Percentiles rank a stretch among this genome's conserved stretches.
phyloP scores from a whole-genome alignment of 2,888 invertebrate species.

The Sarcophaga subvicina region DNA sequence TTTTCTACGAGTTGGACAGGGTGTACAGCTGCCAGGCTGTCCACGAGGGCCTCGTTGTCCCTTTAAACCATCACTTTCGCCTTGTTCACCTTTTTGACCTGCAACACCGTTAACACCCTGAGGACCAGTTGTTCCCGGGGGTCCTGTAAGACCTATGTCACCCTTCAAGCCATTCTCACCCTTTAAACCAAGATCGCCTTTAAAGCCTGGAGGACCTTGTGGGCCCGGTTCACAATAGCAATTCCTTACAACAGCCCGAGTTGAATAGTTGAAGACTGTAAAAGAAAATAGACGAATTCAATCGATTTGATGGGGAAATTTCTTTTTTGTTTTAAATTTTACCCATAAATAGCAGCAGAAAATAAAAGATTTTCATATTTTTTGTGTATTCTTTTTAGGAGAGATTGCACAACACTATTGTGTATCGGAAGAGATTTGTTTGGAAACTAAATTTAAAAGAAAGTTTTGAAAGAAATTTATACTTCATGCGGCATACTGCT shows the following conservation, averaged over 20 bases:
- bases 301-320: background rate
- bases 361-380: slow-evolving; percentile 26
- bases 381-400: background rate
- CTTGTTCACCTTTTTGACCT: background rate
- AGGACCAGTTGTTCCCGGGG: background rate
- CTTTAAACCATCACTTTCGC: background rate
- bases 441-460: background rate
- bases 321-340: slow-evolving; percentile 17
- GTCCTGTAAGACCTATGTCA: background rate
- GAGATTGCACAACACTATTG: background rate
- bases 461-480: background rate
- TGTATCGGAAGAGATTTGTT: background rate
- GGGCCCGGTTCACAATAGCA: slow-evolving; percentile 44
- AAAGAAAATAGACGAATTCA: background rate
- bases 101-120: background rate
- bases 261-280: slow-evolving; percentile 15
- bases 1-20: background rate
- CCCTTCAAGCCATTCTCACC: slow-evolving; percentile 13
- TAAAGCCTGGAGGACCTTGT: slow-evolving; percentile 20
- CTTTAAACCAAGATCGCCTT: slow-evolving; percentile 16
- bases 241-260: slow-evolving; percentile 27
- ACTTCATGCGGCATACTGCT: background rate
- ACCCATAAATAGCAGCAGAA: slow-evolving; percentile 33
- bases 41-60: slow-evolving; percentile 31
- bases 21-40: slow-evolving; percentile 14